These are phyloP conservation scores for Bicyclus anynana DNA, from an alignment of 1,140 invertebrate genomes.

Conservation along the genomic window DNA sequence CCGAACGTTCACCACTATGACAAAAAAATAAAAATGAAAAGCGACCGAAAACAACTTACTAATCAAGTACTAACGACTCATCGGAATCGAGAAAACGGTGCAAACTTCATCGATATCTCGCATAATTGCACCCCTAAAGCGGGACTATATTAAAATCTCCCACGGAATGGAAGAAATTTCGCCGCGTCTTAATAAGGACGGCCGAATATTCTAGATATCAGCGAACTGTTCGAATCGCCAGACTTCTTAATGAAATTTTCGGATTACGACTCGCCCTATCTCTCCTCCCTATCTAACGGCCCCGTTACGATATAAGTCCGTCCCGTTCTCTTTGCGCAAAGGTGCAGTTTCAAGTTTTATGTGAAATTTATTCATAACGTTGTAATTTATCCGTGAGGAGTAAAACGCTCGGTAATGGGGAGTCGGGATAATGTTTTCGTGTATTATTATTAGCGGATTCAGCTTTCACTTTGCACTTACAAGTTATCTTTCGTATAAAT, in stretches of 20 bases:
- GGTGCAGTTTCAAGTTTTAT: slow-evolving; percentile 71
- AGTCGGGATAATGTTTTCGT: slow-evolving; percentile 60
- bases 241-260: slow-evolving; percentile 76
- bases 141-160: slow-evolving; percentile 56
- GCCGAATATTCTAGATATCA: slow-evolving; percentile 71
- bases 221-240: slow-evolving; percentile 61
- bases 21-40: slow-evolving; percentile 16
- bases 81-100: slow-evolving; percentile 20
- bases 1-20: slow-evolving; percentile 14
- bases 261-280: slow-evolving; percentile 61
- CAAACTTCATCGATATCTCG: slow-evolving; percentile 33
- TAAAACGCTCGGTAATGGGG: slow-evolving; percentile 66
- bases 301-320: slow-evolving; percentile 27
- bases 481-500: slow-evolving; percentile 55
- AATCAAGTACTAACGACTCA: slow-evolving; percentile 35
- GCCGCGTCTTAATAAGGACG: slow-evolving; percentile 61
- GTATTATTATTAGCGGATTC: slow-evolving; percentile 66
- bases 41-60: slow-evolving; percentile 25
- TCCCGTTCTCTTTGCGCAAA: slow-evolving; percentile 54
- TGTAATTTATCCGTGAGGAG: slow-evolving; percentile 70
- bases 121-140: slow-evolving; percentile 48
- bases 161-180: slow-evolving; percentile 59
- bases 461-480: slow-evolving; percentile 58
- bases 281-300: slow-evolving; percentile 34
- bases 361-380: slow-evolving; percentile 76